A percentile compares a stretch with the other conserved stretches of the same genome.
These are phyloP conservation scores for Stegophylla sp. DNA, from an alignment of 2,888 invertebrate genomes.

Conservation along the genomic window DNA sequence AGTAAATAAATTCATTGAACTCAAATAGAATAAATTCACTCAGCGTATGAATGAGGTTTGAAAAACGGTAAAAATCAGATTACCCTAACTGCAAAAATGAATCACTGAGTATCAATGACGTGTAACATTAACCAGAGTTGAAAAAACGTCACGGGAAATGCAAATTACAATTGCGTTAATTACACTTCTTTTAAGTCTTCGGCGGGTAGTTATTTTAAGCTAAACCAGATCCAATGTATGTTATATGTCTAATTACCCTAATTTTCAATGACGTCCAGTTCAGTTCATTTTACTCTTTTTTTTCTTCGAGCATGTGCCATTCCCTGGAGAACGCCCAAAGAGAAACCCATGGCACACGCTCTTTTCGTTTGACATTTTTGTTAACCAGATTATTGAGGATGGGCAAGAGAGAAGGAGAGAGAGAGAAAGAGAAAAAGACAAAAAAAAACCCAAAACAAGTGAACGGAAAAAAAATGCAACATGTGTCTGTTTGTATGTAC, in stretches of 20 bases:
- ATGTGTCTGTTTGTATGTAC: slow-evolving; percentile 57
- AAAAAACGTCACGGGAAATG: slow-evolving; percentile 43
- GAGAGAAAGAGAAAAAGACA: too few relatives aligned
- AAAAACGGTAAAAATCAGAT: background rate
- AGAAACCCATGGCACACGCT: slow-evolving; percentile 47
- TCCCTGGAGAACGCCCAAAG: slow-evolving; percentile 30
- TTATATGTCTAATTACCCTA: slow-evolving; percentile 30
- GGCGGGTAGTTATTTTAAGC: background rate
- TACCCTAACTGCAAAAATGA: background rate
- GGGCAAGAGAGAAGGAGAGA: too few relatives aligned
- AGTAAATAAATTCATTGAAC: too few relatives aligned
- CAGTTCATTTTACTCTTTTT: too few relatives aligned
- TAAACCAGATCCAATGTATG: slow-evolving; percentile 41
- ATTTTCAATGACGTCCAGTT: slow-evolving; percentile 23
- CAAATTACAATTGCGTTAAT: slow-evolving; percentile 43
- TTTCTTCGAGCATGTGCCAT: slow-evolving; percentile 38
- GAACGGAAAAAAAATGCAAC: slow-evolving; percentile 49
- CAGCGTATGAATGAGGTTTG: too few relatives aligned
- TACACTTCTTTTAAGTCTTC: slow-evolving; percentile 13
- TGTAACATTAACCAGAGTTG: slow-evolving; percentile 40
- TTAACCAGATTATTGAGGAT: slow-evolving; percentile 1
- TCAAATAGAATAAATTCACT: too few relatives aligned
- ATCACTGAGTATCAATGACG: background rate
- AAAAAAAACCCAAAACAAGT: slow-evolving; percentile 61
- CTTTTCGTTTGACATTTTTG: slow-evolving; percentile 25